Conservation (phyloP, 2,888 invertebrate species). For the Hydraecia micacea region DNA sequence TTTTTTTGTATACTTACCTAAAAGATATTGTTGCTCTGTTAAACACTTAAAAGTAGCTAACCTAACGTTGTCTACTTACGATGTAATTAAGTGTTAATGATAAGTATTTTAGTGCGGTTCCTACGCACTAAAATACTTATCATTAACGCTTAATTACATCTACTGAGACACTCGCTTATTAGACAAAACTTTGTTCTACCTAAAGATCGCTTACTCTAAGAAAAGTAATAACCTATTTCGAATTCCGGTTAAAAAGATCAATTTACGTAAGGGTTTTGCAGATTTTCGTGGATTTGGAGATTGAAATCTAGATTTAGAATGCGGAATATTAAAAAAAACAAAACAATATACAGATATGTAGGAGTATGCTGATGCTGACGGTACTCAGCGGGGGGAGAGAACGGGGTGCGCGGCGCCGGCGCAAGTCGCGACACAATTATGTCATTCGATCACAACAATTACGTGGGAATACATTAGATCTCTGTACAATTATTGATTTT, state of each 20-base stretch:
- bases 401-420: constrained; percentile 50
- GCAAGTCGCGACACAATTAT: constrained; percentile 78
- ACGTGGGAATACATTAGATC: constrained; percentile 80
- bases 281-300: neutral
- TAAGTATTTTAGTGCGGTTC: neutral
- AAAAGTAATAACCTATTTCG: neutral
- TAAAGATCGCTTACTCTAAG: too few species aligned
- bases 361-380: constrained; percentile 61
- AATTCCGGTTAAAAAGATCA: neutral
- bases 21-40: neutral
- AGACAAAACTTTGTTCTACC: neutral
- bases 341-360: neutral
- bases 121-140: too few species aligned
- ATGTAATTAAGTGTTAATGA: neutral
- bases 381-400: constrained; percentile 48
- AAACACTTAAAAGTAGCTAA: neutral
- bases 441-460: constrained; percentile 80
- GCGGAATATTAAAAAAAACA: neutral
- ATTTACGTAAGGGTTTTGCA: neutral
- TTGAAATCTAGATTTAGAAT: neutral
- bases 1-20: neutral
- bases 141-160: too few species aligned
- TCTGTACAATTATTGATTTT: constrained; percentile 57
- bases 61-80: neutral
- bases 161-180: neutral